These are phyloP conservation scores for Ochotona princeps DNA, from an alignment of 2,113 vertebrate species.

Conservation along the genomic window DNA sequence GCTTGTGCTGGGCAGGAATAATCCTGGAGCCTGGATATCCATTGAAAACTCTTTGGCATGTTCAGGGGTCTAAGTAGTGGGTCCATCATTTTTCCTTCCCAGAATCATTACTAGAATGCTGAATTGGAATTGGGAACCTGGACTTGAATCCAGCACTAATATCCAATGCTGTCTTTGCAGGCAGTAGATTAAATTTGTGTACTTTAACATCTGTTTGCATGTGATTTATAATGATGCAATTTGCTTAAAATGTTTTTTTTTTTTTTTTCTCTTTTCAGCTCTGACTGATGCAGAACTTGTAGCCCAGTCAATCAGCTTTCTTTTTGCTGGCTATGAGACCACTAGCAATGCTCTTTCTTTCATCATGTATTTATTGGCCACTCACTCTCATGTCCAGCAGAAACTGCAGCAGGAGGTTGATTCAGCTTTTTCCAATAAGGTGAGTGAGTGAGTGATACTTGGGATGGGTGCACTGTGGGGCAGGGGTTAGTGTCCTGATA, in stretches of 20 bases:
- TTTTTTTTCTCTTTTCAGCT: neutral
- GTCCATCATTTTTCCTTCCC: too few species aligned
- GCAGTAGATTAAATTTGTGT: too few species aligned
- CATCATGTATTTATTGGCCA: constrained; percentile 5
- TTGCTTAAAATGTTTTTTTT: neutral
- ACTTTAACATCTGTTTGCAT: neutral
- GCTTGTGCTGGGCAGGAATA: too few species aligned
- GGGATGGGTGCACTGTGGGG: too few species aligned
- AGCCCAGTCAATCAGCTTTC: constrained; percentile 53
- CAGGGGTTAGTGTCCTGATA: too few species aligned
- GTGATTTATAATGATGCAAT: neutral
- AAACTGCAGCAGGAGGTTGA: constrained; percentile 12
- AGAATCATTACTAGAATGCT: too few species aligned
- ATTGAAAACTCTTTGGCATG: too few species aligned
- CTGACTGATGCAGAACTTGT: constrained; percentile 23
- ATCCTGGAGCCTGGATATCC: too few species aligned
- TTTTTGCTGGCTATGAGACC: constrained; percentile 58
- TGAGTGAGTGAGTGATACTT: neutral
- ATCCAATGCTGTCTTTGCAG: too few species aligned
- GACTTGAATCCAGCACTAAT: too few species aligned
- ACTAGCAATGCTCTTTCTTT: constrained; percentile 43
- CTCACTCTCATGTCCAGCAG: neutral
- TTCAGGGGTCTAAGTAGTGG: too few species aligned
- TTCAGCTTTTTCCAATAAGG: constrained; percentile 1
- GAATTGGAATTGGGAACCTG: too few species aligned